A percentile compares a stretch with the other conserved stretches of the same genome.
These are phyloP conservation scores for Megalonaias nervosa DNA, from an alignment of 1,140 invertebrate species.

Conservation along the genomic window DNA sequence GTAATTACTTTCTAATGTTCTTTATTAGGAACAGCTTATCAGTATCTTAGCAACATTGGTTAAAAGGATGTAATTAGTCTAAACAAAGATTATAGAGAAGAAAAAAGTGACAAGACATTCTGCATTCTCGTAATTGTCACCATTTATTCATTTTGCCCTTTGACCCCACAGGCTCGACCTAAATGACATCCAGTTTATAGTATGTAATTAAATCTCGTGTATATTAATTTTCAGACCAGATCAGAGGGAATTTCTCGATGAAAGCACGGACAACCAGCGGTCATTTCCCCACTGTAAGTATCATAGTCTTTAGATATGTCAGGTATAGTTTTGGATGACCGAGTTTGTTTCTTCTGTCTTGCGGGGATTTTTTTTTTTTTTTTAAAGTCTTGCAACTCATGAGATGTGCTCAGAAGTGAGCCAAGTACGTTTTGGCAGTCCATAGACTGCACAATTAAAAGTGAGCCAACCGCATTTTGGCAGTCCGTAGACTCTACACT, in stretches of 20 bases:
- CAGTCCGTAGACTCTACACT: neutral
- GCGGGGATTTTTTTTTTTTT: slow-evolving; percentile 3
- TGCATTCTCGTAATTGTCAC: slow-evolving; percentile 1
- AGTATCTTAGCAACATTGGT: neutral
- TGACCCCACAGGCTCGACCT: neutral
- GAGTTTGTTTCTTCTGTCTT: neutral
- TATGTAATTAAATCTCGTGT: neutral
- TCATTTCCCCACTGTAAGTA: slow-evolving; percentile 65
- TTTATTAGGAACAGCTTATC: too few relatives aligned
- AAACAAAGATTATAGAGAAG: neutral
- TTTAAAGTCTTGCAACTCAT: slow-evolving; percentile 7
- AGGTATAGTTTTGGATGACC: neutral
- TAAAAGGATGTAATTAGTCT: neutral
- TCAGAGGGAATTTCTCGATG: slow-evolving; percentile 59
- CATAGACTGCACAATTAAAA: slow-evolving; percentile 2
- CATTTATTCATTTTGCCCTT: neutral
- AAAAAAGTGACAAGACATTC: neutral
- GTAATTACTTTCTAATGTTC: too few relatives aligned
- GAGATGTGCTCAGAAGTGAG: neutral
- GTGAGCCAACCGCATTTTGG: neutral
- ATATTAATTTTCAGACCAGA: slow-evolving; percentile 55
- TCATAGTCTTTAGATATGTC: neutral
- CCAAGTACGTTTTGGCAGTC: neutral
- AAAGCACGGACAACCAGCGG: slow-evolving; percentile 50
- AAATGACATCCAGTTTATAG: neutral